Percentiles rank a stretch among this genome's conserved stretches.
Evolutionary conservation across 2,888 invertebrate genomes (phyloP).

Genomic region (Drosophila paranaensis): DNA sequence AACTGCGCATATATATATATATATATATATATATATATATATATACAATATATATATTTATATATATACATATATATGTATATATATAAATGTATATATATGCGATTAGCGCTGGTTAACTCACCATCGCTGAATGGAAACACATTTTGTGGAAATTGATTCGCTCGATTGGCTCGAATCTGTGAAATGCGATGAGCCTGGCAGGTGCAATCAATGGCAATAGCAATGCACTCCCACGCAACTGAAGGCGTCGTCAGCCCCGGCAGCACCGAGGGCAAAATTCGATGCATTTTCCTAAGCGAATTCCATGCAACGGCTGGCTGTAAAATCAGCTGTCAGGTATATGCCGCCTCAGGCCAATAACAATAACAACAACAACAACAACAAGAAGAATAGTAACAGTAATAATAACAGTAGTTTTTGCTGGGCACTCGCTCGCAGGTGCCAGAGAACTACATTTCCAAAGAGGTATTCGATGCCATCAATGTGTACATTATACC

Average conservation of each 20-base stretch:
- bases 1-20: conserved; percentile 12
- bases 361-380: not conserved
- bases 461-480: conserved; percentile 96
- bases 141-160: conserved; percentile 15
- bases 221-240: conserved; percentile 62
- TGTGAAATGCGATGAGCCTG: conserved; percentile 33
- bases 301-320: conserved; percentile 92
- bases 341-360: not conserved
- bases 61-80: not conserved
- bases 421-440: no score
- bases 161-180: not conserved
- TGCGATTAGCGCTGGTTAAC: conserved; percentile 1
- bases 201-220: conserved; percentile 34
- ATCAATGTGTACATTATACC: conserved; percentile 98
- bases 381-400: not conserved
- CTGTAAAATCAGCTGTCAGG: conserved; percentile 94
- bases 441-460: conserved; percentile 95
- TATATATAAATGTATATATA: conserved; percentile 9
- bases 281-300: conserved; percentile 93
- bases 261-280: conserved; percentile 90
- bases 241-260: conserved; percentile 80
- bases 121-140: conserved; percentile 16
- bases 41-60: conserved; percentile 4
- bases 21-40: conserved; percentile 4
- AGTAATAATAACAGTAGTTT: no score